Percentiles rank a stretch among this genome's conserved stretches.
These are phyloP conservation scores for Allophyes oxyacanthae DNA, from an alignment of 2,888 invertebrate genomes.

Conservation along the genomic window DNA sequence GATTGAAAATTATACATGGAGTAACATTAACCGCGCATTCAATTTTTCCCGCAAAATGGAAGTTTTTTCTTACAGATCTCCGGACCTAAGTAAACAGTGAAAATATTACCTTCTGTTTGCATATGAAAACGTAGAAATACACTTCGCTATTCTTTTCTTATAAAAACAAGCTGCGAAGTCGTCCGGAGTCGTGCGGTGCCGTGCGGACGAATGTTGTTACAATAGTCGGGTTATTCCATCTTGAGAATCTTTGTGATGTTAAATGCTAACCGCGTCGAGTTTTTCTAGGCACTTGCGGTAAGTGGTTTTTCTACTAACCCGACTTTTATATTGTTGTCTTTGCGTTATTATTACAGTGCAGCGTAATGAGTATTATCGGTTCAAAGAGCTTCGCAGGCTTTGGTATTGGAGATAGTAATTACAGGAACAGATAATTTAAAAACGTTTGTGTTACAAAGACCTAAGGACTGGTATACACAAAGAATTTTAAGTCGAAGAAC, in stretches of 20 bases:
- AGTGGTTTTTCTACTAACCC: conserved; percentile 10
- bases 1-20: conserved; percentile 25
- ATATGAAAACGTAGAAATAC: conserved; percentile 6
- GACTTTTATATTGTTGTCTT: conserved; percentile 5
- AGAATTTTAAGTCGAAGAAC: too few relatives aligned
- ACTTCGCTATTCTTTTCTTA: conserved; percentile 27
- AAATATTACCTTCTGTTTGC: conserved; percentile 15
- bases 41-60: conserved; percentile 13
- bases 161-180: conserved; percentile 20
- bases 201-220: conserved; percentile 1
- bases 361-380: background rate
- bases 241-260: conserved; percentile 13
- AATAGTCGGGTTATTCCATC: conserved; percentile 3
- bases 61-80: conserved; percentile 10
- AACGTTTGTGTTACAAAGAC: too few relatives aligned
- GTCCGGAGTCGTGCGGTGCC: background rate
- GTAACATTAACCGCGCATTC: conserved; percentile 2
- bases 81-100: conserved; percentile 32
- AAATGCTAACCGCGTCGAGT: background rate
- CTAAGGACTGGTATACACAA: too few relatives aligned
- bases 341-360: background rate
- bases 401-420: too few relatives aligned
- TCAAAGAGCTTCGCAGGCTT: too few relatives aligned
- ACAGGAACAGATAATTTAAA: too few relatives aligned
- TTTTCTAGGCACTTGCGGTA: conserved; percentile 11